Evolutionary conservation across 2,888 invertebrate genomes (phyloP).

Genomic region (Stenchaetothrips biformis): DNA sequence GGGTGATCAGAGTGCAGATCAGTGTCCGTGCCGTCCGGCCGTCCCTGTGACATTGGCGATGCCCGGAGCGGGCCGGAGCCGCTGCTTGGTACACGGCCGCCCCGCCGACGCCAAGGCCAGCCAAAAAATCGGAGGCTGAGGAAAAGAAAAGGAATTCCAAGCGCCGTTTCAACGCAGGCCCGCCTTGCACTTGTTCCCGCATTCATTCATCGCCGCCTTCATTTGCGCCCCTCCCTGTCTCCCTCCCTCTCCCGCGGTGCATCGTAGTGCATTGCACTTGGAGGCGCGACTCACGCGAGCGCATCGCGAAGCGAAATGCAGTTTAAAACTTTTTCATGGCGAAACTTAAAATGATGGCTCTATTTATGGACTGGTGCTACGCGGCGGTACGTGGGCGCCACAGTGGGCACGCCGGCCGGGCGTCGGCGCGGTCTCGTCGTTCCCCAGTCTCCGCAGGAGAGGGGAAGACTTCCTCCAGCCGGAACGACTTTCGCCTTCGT

Average conservation of each 20-base stretch:
- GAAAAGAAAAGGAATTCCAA: background rate
- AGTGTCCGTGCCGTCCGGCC: conserved; percentile 2
- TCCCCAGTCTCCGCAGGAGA: too few species aligned
- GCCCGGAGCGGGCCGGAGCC: too few species aligned
- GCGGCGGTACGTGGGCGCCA: background rate
- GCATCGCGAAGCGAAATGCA: background rate
- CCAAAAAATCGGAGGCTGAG: too few species aligned
- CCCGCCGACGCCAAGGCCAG: too few species aligned
- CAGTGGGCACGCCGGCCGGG: background rate
- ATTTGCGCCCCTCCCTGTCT: too few species aligned
- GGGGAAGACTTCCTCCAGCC: background rate
- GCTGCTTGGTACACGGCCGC: too few species aligned
- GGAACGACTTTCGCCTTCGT: background rate
- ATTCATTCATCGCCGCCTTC: background rate
- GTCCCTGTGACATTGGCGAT: too few species aligned
- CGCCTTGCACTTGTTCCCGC: background rate
- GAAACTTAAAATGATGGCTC: conserved; percentile 9
- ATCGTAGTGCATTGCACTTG: background rate
- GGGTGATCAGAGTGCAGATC: conserved; percentile 22
- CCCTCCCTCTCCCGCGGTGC: too few species aligned
- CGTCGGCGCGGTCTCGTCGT: background rate
- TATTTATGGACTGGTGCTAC: background rate
- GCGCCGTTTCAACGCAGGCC: background rate
- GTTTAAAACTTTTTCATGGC: conserved; percentile 20
- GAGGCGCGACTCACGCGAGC: background rate